A percentile compares a stretch with the other conserved stretches of the same genome.
Conservation (phyloP, 1,140 invertebrate species). For the Tyrophagus putrescentiae region DNA sequence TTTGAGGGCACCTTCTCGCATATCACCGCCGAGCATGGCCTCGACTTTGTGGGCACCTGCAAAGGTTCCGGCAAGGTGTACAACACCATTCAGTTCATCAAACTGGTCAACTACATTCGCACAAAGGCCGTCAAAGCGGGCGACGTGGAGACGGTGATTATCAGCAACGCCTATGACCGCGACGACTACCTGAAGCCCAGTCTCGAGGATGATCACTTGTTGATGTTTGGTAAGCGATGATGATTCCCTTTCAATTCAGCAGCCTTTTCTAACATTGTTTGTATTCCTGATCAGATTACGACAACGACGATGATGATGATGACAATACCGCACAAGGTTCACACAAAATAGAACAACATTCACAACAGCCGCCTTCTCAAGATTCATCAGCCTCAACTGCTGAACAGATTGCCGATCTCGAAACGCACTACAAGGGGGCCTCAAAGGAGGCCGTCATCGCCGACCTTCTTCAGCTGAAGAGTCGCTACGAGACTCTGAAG, state of each 20-base stretch:
- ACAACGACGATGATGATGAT: not conserved
- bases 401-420: not conserved
- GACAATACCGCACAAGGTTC: constrained; percentile 8
- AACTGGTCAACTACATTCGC: constrained; percentile 71
- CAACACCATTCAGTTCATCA: constrained; percentile 71
- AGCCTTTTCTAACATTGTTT: no score
- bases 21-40: constrained; percentile 43
- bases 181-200: constrained; percentile 58
- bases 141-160: constrained; percentile 27
- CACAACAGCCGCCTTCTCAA: not conserved
- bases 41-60: constrained; percentile 52
- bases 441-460: constrained; percentile 32
- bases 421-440: not conserved
- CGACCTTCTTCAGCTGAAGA: not conserved
- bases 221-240: constrained; percentile 57
- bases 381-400: not conserved
- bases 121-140: constrained; percentile 42
- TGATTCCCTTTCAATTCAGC: no score
- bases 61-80: constrained; percentile 51
- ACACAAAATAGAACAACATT: not conserved
- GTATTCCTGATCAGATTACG: constrained; percentile 11
- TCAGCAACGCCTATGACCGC: constrained; percentile 29
- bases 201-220: constrained; percentile 56
- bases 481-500: not conserved
- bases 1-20: constrained; percentile 38